Conservation (phyloP, 2,888 invertebrate genomes). For the Troilus luridus region DNA sequence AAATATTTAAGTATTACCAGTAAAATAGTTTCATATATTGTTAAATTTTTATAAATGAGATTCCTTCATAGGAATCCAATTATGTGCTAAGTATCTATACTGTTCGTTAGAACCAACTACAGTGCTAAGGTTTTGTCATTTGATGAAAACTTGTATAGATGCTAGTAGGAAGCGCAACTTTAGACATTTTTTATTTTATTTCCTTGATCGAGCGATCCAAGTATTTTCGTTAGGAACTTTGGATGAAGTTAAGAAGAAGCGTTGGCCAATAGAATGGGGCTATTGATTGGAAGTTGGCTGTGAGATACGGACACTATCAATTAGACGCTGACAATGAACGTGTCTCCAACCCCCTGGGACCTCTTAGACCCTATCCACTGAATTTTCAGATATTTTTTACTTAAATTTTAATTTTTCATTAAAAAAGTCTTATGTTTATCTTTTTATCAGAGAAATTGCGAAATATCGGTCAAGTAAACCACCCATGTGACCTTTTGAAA, state of each 20-base stretch:
- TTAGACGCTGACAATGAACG: background rate
- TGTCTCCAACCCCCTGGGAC: background rate
- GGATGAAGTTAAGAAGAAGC: background rate
- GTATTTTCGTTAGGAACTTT: background rate
- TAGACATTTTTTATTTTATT: background rate
- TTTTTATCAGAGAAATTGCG: too few relatives aligned
- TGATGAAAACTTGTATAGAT: background rate
- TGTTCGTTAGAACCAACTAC: too few relatives aligned
- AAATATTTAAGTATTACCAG: too few relatives aligned
- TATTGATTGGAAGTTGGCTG: background rate
- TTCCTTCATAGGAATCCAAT: too few relatives aligned
- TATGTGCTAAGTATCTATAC: too few relatives aligned
- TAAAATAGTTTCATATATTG: too few relatives aligned
- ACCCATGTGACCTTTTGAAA: too few relatives aligned
- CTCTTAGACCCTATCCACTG: background rate
- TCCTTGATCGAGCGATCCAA: background rate
- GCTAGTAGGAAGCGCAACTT: background rate
- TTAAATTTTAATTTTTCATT: background rate
- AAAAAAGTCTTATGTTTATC: background rate
- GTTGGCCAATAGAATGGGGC: background rate
- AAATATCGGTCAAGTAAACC: too few relatives aligned
- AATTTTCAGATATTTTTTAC: background rate
- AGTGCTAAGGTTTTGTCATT: background rate
- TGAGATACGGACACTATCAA: conserved; percentile 6
- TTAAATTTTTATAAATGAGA: too few relatives aligned